Evolutionary conservation across 2,797 vertebrate species (phyloP), one percentile per base, ranked within the genome.

Genomic region (Melanogrammus aeglefinus): DNA sequence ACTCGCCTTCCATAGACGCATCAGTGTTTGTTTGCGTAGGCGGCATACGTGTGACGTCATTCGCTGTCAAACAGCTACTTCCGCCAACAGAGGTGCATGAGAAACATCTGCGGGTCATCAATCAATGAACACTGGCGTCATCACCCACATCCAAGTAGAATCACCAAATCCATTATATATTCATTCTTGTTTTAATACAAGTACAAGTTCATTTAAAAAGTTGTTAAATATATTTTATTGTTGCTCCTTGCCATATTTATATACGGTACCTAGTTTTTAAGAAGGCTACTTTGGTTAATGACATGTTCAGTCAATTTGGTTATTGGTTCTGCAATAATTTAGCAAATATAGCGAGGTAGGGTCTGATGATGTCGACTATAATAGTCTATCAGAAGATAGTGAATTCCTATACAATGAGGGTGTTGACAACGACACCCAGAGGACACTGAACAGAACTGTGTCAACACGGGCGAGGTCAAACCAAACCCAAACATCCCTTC

Each of bases 1-100:
- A n/a, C n/a, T 44, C 41, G 38, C 38, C 9, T 39, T 39, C 38
- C 36, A 38, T 38, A 12, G 7, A 39, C 73, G 6, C 35, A 36
- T 51, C 74, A n/a, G 24, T 69, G 35, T 36, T 16, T 69, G 35
- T 36, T 16, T n/a, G 33, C 29, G 16, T 33, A 33, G 39, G 75
- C 86, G 39, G 75, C 86, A 83, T 79, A 80, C 79, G 18, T 75
- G 38, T 83, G 86, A 89, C 85, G 88, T 90, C 82, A 82, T 31
- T 24, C 24, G 12, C 27, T 29, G 66, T 70, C 29, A 9, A 33
- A 31, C 27, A 16, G 6, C 57, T 63, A 63, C 57, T 63, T 63
- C 57, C 57, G 57, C 57, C n/a, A 63, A 1, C 21, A 6, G 57
- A 63, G 21, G n/a, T 24, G 21, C 57, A 10, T 2, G 18, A 21